Evolutionary conservation across 64 coral and sea anemone species (phyloP).

Genomic region (Montipora foliosa): DNA sequence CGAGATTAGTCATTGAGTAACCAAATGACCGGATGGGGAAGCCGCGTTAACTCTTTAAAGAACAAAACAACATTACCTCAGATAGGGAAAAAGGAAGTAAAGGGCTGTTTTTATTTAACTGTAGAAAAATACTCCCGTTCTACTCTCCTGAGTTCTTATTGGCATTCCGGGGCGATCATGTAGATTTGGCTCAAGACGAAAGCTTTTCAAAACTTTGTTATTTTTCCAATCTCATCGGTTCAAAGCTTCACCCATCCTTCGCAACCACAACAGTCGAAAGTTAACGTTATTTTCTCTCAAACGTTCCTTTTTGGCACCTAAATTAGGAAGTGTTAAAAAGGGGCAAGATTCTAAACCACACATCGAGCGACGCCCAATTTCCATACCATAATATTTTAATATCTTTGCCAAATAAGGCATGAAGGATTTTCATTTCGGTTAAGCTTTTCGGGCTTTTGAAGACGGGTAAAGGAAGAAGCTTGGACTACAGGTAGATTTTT

Average conservation of each 20-base stretch:
- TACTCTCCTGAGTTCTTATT: neutral
- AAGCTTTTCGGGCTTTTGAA: neutral
- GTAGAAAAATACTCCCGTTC: neutral
- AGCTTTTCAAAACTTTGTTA: neutral
- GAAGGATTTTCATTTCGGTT: neutral
- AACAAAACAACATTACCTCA: neutral
- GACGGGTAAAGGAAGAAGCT: neutral
- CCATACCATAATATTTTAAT: conserved; percentile 32
- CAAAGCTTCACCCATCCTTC: neutral
- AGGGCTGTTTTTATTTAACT: neutral
- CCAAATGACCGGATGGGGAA: no score
- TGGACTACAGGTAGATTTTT: neutral
- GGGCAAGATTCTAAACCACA: neutral
- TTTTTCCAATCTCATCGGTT: no score
- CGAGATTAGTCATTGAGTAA: no score
- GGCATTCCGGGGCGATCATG: no score
- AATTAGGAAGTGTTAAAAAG: neutral
- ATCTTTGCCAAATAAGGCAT: conserved; percentile 19
- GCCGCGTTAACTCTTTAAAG: neutral
- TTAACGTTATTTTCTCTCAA: neutral
- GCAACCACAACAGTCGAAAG: neutral
- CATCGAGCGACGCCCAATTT: neutral
- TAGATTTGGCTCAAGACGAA: neutral
- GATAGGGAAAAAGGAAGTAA: neutral
- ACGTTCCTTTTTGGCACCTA: neutral